Base-by-base conservation (phyloP, 1,140 invertebrate species). In the Drosophila ficusphila region DNA sequence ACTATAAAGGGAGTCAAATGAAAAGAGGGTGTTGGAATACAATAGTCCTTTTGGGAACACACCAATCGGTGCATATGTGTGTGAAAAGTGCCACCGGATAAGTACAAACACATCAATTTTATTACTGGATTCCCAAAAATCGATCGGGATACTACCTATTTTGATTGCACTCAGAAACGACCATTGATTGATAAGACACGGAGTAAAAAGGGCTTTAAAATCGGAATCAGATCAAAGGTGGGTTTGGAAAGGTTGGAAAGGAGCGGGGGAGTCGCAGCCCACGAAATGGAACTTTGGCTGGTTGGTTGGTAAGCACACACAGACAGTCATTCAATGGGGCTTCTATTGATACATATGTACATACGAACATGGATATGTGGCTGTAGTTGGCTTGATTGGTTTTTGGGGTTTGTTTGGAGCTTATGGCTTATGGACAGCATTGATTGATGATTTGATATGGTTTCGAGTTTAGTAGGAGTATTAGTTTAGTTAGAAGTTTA, bases 401-500 rank as follows among this genome's bases (percentile, higher is more conserved):
- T n/a, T n/a, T n/a, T 49, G 23, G 16, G 11, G 4, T 47, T 52
- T 4, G 34, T 57, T 58, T 14, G 9, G 16, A 19, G 25, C 53
- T 68, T 52, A 53, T 68, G 70, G 71, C 60, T 57, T 77, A 60
- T 62, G 53, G 36, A 34, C 75, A 76, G 60, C 52, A 58, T 58
- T 48, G 47, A 69, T 71, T 71, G 67, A 70, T n/a, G 19, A 21
- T 73, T 77, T 34, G 64, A 65, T 75, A 82, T 79, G 71, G 52
- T 65, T 82, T 79, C 38, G 60, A 74, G 36, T 57, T 79, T 79
- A 65, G 58, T 70, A 51, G 77, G 65, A 52, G 70, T 72, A 75
- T 85, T 79, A 68, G 76, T 85, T 75, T 75, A 71, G 51, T 83
- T 83, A 67, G 79, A 85, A 79, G 81, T 86, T 82, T 77, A 86